These are phyloP conservation scores for Leptopilina drosophilae DNA, from an alignment of 2,888 invertebrate genomes.

Conservation along the genomic window DNA sequence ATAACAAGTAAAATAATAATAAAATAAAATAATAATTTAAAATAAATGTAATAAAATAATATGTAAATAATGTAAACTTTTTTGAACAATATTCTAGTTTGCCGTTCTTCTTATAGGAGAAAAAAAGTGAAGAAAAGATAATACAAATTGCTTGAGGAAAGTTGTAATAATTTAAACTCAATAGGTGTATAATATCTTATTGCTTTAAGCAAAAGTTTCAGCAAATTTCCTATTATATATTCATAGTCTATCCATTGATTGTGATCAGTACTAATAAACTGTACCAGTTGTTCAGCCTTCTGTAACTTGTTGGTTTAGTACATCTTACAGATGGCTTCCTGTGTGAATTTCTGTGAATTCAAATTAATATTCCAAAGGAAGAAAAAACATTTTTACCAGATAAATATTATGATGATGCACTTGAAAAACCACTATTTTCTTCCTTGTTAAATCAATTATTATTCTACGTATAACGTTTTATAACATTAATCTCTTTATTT, in stretches of 20 bases:
- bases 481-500: too few relatives aligned
- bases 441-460: too few relatives aligned
- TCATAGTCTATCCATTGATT: not conserved
- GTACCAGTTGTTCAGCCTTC: conserved; percentile 18
- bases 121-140: not conserved
- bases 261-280: conserved; percentile 10
- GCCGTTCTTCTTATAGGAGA: too few relatives aligned
- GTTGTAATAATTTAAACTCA: conserved; percentile 5
- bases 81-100: too few relatives aligned
- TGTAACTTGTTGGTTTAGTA: not conserved
- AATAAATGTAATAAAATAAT: too few relatives aligned
- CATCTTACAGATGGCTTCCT: conserved; percentile 6
- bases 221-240: not conserved
- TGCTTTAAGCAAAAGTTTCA: too few relatives aligned
- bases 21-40: too few relatives aligned
- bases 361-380: conserved; percentile 3
- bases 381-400: not conserved
- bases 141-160: conserved; percentile 11
- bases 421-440: not conserved
- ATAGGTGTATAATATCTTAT: not conserved
- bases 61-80: too few relatives aligned
- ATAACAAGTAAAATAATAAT: too few relatives aligned
- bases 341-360: conserved; percentile 8
- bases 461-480: too few relatives aligned
- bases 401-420: not conserved